Conservation (phyloP, 2,888 invertebrate species). For the Augiades crinisus region DNA sequence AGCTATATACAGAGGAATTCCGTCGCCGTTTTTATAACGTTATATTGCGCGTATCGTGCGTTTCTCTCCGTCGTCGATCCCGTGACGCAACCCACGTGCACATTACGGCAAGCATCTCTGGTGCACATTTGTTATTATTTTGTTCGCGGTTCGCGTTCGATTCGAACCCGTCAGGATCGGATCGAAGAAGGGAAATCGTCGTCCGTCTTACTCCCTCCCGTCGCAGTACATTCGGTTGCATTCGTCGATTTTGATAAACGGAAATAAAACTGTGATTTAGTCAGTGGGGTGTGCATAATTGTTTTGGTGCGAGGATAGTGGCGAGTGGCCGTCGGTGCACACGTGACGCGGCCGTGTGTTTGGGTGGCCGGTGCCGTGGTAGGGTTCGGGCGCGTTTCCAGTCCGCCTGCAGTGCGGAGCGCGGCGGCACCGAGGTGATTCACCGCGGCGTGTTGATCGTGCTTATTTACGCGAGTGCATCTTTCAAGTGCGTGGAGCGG, state of each 20-base stretch:
- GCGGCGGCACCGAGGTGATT: constrained; percentile 67
- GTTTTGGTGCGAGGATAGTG: constrained; percentile 57
- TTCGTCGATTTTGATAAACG: constrained; percentile 53
- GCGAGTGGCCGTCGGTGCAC: constrained; percentile 56
- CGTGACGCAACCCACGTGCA: constrained; percentile 80
- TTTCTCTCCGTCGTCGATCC: constrained; percentile 37
- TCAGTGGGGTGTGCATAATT: constrained; percentile 53
- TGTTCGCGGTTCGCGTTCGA: constrained; percentile 84
- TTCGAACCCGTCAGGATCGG: constrained; percentile 69
- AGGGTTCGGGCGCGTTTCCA: constrained; percentile 61
- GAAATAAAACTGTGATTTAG: constrained; percentile 56
- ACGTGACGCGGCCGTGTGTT: constrained; percentile 73
- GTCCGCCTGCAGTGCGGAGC: constrained; percentile 71
- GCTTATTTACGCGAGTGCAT: constrained; percentile 78
- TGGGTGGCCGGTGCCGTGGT: constrained; percentile 59
- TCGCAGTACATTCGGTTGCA: constrained; percentile 46
- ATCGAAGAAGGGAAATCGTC: constrained; percentile 65
- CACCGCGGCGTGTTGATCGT: constrained; percentile 73
- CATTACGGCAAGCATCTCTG: constrained; percentile 74
- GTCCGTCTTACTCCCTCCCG: constrained; percentile 60
- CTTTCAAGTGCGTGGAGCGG: constrained; percentile 70
- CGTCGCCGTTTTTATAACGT: constrained; percentile 51
- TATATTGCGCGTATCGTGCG: constrained; percentile 43
- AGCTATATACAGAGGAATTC: constrained; percentile 54
- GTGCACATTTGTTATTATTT: constrained; percentile 88